Percentiles rank a stretch among this genome's conserved stretches.
These are phyloP conservation scores for Villa cingulata DNA, from an alignment of 2,888 invertebrate species.

Conservation along the genomic window DNA sequence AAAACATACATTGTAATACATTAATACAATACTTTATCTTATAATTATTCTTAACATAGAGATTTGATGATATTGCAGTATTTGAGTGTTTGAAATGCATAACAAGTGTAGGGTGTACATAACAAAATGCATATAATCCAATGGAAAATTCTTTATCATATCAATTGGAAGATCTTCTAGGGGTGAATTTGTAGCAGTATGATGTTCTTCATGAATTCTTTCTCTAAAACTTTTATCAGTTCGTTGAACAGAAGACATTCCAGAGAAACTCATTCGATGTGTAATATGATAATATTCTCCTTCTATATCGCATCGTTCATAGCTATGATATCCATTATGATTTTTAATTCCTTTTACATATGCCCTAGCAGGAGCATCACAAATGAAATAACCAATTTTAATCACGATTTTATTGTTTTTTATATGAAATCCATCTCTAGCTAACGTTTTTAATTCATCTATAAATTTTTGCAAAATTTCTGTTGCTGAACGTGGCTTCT, in stretches of 20 bases:
- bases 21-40: too few relatives aligned
- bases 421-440: too few relatives aligned
- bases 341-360: constrained; percentile 3
- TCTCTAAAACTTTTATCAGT: neutral
- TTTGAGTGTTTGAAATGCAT: too few relatives aligned
- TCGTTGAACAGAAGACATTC: neutral
- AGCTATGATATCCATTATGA: constrained; percentile 4
- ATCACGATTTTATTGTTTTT: too few relatives aligned
- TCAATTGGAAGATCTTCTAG: constrained; percentile 3
- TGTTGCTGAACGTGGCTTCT: too few relatives aligned
- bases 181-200: neutral
- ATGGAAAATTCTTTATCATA: constrained; percentile 1
- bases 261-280: neutral
- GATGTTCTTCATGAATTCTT: neutral
- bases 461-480: too few relatives aligned
- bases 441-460: too few relatives aligned
- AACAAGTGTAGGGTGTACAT: too few relatives aligned
- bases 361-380: constrained; percentile 1
- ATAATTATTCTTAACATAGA: too few relatives aligned
- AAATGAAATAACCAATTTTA: constrained; percentile 1
- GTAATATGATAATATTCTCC: neutral
- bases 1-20: too few relatives aligned
- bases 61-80: too few relatives aligned
- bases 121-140: constrained; percentile 9
- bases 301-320: constrained; percentile 1